These are phyloP conservation scores for Apaloderma vittatum DNA, from an alignment of 2,113 vertebrate species.

Conservation along the genomic window DNA sequence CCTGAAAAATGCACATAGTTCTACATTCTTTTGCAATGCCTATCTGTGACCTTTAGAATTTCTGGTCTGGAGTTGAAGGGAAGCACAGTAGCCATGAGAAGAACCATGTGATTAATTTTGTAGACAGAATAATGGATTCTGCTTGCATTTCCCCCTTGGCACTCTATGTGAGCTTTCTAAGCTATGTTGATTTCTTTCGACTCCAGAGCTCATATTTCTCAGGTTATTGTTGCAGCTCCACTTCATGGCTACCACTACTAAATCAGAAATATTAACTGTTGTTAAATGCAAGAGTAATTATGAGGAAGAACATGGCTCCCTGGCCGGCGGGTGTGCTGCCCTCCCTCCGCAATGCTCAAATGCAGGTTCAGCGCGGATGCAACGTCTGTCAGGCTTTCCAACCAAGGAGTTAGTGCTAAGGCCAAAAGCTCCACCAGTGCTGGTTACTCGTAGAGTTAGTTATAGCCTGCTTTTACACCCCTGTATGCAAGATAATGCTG, in stretches of 20 bases:
- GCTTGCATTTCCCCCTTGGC: not conserved
- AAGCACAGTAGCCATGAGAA: not conserved
- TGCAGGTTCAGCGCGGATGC: rapidly evolving
- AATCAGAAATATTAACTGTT: not conserved
- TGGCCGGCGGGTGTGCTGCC: not conserved
- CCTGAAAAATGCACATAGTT: not conserved
- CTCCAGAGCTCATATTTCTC: not conserved
- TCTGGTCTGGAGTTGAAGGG: not conserved
- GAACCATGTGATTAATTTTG: not conserved
- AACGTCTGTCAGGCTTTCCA: not conserved
- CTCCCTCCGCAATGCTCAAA: not conserved
- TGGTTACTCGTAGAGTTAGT: not conserved
- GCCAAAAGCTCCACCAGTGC: not conserved
- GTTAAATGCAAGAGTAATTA: not conserved
- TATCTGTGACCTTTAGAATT: not conserved
- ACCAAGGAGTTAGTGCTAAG: not conserved
- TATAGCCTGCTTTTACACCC: not conserved
- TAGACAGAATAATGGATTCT: not conserved
- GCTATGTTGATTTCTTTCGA: not conserved
- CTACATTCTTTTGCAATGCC: not conserved
- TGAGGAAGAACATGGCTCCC: not conserved
- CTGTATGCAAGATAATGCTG: rapidly evolving
- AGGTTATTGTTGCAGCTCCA: not conserved
- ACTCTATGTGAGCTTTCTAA: not conserved
- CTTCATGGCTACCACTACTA: not conserved